phyloP scores from a whole-genome alignment of 2,113 vertebrate species.

The Macroglossus sobrinus region DNA sequence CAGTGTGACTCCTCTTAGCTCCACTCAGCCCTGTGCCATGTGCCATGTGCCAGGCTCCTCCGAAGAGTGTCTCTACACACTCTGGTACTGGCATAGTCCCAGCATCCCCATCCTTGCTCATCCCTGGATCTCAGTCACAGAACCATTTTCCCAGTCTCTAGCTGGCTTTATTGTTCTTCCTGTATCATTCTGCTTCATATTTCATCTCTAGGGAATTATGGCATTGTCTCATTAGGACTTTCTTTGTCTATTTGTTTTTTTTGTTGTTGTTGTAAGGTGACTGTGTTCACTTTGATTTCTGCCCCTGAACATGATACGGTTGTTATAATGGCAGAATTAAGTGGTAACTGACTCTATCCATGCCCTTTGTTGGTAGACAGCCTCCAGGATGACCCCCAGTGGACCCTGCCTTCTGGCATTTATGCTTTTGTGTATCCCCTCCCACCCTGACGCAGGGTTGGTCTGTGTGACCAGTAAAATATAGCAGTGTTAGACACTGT shows the following conservation, averaged over 20 bases:
- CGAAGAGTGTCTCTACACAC: fast-evolving
- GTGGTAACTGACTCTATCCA: background rate
- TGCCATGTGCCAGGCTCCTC: background rate
- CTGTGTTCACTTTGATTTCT: background rate
- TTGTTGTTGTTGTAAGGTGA: background rate
- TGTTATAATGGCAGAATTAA: background rate
- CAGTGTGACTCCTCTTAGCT: background rate
- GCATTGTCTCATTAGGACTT: background rate
- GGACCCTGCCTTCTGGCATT: background rate
- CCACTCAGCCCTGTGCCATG: fast-evolving
- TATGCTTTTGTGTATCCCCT: too few relatives aligned
- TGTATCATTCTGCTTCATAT: background rate
- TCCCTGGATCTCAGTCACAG: background rate
- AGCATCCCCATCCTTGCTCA: background rate
- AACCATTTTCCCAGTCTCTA: background rate
- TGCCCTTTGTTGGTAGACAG: background rate
- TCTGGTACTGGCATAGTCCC: background rate
- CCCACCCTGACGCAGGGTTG: background rate
- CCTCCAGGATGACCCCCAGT: fast-evolving
- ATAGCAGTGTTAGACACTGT: background rate
- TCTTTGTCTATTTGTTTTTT: background rate
- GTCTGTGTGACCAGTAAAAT: background rate
- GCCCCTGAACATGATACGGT: background rate
- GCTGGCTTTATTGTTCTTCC: background rate
- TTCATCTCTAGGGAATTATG: background rate